Percentiles rank a stretch among this genome's conserved stretches.
phyloP scores from a whole-genome alignment of 2,113 vertebrate species.

The Indri indri region DNA sequence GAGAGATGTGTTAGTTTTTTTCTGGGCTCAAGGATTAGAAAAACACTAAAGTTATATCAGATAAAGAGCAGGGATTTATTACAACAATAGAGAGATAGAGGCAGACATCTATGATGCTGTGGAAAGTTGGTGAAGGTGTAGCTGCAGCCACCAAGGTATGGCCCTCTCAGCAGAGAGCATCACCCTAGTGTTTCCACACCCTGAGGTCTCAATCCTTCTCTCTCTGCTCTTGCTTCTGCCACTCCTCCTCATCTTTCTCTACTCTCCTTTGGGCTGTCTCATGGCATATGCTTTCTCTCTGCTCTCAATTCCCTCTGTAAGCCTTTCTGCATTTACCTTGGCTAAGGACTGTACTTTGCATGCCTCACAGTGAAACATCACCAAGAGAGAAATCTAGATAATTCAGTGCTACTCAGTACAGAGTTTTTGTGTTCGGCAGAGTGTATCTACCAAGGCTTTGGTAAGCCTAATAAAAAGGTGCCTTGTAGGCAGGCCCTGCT shows the following conservation, averaged over 20 bases:
- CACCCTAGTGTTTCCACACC: not conserved
- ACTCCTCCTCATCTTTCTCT: not conserved
- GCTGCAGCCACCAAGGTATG: not conserved
- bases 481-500: not conserved
- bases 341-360: not conserved
- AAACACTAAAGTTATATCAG: not conserved
- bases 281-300: not conserved
- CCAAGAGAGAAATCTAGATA: not conserved
- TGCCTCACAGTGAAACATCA: not conserved
- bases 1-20: not conserved
- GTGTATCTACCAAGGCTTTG: not conserved
- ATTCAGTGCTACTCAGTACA: not conserved
- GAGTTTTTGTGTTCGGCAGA: not conserved
- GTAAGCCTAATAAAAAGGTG: not conserved
- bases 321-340: not conserved
- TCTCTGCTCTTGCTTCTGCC: not conserved
- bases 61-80: not conserved
- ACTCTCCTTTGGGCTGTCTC: not conserved
- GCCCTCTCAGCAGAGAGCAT: not conserved
- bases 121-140: not conserved
- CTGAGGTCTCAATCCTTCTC: not conserved
- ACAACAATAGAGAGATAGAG: not conserved
- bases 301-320: not conserved
- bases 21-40: not conserved
- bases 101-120: not conserved